Evolutionary conservation across 2,797 vertebrate species (phyloP).

Genomic region (Gadopsis bispinosus): DNA sequence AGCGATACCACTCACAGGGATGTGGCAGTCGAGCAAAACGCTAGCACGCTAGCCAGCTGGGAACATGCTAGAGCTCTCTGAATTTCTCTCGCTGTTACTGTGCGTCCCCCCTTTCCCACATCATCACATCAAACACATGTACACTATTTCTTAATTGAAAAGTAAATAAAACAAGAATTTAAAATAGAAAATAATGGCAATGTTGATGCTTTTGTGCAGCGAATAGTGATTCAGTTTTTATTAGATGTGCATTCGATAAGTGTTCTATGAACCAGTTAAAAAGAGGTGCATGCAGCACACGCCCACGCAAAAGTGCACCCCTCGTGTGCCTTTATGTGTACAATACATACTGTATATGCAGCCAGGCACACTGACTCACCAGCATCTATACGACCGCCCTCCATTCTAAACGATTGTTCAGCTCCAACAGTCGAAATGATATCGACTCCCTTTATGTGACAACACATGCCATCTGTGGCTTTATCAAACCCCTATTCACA

Average conservation of each 20-base stretch:
- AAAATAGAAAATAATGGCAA: background rate
- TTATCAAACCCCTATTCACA: slow-evolving; percentile 74
- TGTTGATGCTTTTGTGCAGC: background rate
- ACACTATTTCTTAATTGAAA: background rate
- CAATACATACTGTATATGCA: background rate
- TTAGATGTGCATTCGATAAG: background rate
- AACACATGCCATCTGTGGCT: slow-evolving; percentile 72
- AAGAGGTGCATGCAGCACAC: background rate
- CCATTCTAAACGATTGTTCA: slow-evolving; percentile 55
- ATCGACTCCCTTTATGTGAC: slow-evolving; percentile 62
- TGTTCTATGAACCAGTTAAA: background rate
- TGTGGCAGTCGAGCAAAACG: background rate
- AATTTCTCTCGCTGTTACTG: slow-evolving; percentile 1
- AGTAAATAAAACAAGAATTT: background rate
- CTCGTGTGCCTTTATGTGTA: background rate
- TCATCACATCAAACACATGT: background rate
- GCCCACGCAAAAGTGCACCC: slow-evolving; percentile 5
- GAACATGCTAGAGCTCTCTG: background rate
- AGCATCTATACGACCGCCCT: slow-evolving; percentile 40
- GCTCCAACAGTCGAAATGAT: slow-evolving; percentile 47
- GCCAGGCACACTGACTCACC: background rate
- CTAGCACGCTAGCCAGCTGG: too few relatives aligned
- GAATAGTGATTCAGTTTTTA: background rate
- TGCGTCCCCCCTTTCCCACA: background rate
- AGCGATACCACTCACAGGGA: background rate